Percentiles rank a stretch among this genome's conserved stretches.
Conservation (phyloP, 2,113 vertebrate genomes). For the Ellobius talpinus region DNA sequence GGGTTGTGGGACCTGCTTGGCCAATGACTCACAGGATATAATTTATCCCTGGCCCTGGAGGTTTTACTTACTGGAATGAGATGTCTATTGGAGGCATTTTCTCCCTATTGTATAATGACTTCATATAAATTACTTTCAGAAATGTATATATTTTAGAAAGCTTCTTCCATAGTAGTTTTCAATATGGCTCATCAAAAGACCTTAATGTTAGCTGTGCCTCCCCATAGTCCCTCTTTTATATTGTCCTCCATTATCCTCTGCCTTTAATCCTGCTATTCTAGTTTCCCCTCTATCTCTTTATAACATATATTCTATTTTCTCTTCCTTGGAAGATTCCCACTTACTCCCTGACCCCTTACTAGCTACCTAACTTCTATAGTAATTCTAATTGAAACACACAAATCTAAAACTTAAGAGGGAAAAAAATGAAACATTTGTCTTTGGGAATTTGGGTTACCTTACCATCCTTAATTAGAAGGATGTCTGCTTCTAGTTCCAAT, state of each 20-base stretch:
- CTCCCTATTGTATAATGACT: neutral
- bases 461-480: too few species aligned
- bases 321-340: neutral
- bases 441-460: neutral
- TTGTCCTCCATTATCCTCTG: neutral
- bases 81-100: neutral
- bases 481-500: neutral
- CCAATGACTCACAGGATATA: neutral
- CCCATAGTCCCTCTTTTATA: neutral
- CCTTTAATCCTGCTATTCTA: neutral
- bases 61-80: neutral
- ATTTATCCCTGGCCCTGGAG: neutral
- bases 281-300: neutral
- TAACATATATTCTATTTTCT: neutral
- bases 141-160: neutral
- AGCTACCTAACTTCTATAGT: neutral
- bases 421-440: neutral
- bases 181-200: neutral
- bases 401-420: neutral
- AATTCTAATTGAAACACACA: neutral
- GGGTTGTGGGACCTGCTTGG: neutral
- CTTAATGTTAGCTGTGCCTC: neutral
- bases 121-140: neutral
- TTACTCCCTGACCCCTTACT: neutral
- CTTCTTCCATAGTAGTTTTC: neutral